phyloP scores from a whole-genome alignment of 2,888 invertebrate species.

The Lasioglossum figueresi region DNA sequence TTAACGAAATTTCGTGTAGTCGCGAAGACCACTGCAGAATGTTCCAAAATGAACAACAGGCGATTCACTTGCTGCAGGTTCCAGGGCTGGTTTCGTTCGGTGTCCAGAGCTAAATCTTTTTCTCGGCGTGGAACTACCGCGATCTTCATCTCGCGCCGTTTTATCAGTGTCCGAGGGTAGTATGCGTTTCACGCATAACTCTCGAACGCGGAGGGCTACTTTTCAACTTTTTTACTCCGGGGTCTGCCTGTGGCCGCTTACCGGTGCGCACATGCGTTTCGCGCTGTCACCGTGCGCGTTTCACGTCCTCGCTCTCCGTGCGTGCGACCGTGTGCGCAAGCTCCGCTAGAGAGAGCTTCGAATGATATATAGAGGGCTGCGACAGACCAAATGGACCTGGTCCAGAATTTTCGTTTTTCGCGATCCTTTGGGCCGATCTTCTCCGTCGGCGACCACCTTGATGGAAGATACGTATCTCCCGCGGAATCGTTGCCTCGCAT shows the following conservation, averaged over 20 bases:
- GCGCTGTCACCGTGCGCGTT: conserved; percentile 44
- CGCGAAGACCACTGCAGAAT: not conserved
- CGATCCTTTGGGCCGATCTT: conserved; percentile 37
- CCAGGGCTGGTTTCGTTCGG: conserved; percentile 15
- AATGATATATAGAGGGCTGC: conserved; percentile 70
- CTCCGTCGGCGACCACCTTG: conserved; percentile 68
- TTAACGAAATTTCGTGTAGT: not conserved
- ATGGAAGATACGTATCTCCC: conserved; percentile 71
- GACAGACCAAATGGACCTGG: conserved; percentile 59
- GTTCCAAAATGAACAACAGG: conserved; percentile 5
- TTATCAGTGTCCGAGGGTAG: conserved; percentile 73
- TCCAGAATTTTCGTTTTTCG: conserved; percentile 71
- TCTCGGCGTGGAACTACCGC: conserved; percentile 42
- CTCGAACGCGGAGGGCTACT: conserved; percentile 72
- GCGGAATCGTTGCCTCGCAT: conserved; percentile 61
- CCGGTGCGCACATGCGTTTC: conserved; percentile 39
- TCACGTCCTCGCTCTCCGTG: conserved; percentile 37
- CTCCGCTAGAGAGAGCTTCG: conserved; percentile 46
- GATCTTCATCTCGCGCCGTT: conserved; percentile 66
- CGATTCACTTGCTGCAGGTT: conserved; percentile 12
- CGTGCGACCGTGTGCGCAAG: conserved; percentile 8
- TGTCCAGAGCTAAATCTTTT: conserved; percentile 52
- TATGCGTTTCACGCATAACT: conserved; percentile 74
- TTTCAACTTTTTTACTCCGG: conserved; percentile 77
- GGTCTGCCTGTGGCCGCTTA: conserved; percentile 26